Conservation (phyloP, 2,797 vertebrate genomes). For the Tragopan temminckii region DNA sequence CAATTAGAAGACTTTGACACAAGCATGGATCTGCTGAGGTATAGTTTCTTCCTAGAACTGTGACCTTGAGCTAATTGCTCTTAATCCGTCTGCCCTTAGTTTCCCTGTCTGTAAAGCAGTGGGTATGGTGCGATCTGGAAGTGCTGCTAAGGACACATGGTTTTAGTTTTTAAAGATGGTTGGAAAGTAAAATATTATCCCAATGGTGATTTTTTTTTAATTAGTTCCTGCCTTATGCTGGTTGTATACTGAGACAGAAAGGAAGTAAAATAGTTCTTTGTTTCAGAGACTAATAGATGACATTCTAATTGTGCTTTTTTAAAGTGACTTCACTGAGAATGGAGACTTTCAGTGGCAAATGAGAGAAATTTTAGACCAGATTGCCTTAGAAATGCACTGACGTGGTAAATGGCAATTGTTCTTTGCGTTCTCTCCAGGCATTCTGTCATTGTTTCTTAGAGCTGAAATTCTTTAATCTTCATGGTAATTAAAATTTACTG, state of each 20-base stretch:
- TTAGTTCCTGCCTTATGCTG: neutral
- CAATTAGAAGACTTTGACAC: neutral
- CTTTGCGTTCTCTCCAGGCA: neutral
- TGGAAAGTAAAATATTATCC: neutral
- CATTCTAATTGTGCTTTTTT: neutral
- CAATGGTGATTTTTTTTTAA: neutral
- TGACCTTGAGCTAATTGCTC: neutral
- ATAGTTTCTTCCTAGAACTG: neutral
- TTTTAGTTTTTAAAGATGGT: neutral
- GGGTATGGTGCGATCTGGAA: neutral
- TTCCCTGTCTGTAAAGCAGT: neutral
- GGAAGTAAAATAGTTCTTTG: neutral
- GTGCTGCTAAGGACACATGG: neutral
- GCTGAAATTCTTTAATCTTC: conserved; percentile 17
- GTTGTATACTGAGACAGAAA: neutral
- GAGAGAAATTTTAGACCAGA: neutral
- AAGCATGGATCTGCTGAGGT: neutral
- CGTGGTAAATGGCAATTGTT: neutral
- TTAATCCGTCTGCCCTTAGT: neutral
- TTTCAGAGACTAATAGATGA: neutral
- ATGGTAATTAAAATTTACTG: neutral
- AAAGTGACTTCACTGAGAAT: neutral
- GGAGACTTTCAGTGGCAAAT: neutral
- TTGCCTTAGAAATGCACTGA: neutral
- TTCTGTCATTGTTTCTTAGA: neutral